phyloP scores from a whole-genome alignment of 2,113 vertebrate genomes.

The Phyllostomus hastatus region DNA sequence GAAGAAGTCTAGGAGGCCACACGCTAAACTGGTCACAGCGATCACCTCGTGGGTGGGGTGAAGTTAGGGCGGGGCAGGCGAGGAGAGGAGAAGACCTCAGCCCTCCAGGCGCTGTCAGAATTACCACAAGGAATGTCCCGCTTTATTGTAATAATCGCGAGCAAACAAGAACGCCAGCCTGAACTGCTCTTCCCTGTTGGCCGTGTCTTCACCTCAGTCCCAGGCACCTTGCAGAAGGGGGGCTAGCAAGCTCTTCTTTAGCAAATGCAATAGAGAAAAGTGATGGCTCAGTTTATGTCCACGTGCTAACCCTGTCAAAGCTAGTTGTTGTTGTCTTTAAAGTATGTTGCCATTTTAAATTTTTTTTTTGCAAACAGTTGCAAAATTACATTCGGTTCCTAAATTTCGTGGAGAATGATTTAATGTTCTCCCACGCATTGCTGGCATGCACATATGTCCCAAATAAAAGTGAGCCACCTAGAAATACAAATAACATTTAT shows the following conservation, averaged over 20 bases:
- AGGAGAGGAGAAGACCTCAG: neutral
- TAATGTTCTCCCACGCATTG: slow-evolving; percentile 51
- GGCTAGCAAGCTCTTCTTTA: neutral
- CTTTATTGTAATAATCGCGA: neutral
- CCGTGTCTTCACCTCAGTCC: neutral
- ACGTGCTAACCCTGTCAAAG: slow-evolving; percentile 22
- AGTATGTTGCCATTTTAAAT: slow-evolving; percentile 23
- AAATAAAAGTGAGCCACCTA: slow-evolving; percentile 58
- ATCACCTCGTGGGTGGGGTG: neutral
- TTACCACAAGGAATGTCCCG: neutral
- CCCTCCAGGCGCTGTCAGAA: neutral
- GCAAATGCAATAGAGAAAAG: slow-evolving; percentile 3
- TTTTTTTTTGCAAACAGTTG: slow-evolving; percentile 50
- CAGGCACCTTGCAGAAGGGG: neutral
- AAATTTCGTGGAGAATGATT: slow-evolving; percentile 54
- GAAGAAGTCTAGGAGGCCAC: neutral
- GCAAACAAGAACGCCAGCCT: neutral
- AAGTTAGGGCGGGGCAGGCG: neutral
- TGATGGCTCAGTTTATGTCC: neutral
- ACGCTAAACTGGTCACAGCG: neutral
- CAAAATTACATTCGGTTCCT: slow-evolving; percentile 61
- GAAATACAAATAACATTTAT: slow-evolving; percentile 61
- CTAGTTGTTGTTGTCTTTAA: neutral
- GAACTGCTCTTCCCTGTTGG: neutral
- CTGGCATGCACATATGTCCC: slow-evolving; percentile 57